Percentiles rank a stretch among this genome's conserved stretches.
phyloP scores from a whole-genome alignment of 2,888 invertebrate species.

The Meliscaeva auricollis region DNA sequence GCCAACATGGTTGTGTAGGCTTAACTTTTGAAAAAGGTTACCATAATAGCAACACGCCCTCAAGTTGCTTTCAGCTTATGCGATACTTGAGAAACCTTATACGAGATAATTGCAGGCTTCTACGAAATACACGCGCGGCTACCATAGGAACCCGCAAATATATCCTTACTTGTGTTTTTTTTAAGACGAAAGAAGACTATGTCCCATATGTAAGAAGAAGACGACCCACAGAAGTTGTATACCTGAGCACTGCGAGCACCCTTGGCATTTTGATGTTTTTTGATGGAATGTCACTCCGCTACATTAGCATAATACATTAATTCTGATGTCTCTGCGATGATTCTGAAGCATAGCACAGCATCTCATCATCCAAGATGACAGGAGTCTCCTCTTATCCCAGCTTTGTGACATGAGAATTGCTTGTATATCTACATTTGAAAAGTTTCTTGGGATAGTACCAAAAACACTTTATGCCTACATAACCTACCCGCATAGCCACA shows the following conservation, averaged over 20 bases:
- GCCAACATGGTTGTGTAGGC: constrained; percentile 43
- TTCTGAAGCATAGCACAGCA: constrained; percentile 8
- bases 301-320: constrained; percentile 67
- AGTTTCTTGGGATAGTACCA: constrained; percentile 18
- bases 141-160: background rate
- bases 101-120: constrained; percentile 62
- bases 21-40: constrained; percentile 28
- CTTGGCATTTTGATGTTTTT: constrained; percentile 57
- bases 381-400: constrained; percentile 24
- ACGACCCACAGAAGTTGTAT: background rate
- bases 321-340: constrained; percentile 13
- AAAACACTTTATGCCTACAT: background rate
- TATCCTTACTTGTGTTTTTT: background rate
- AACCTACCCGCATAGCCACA: no score
- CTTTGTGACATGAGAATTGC: constrained; percentile 25
- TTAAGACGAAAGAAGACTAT: background rate
- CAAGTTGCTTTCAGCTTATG: constrained; percentile 44
- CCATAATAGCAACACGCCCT: constrained; percentile 23
- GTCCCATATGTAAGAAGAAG: no score
- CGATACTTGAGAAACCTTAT: constrained; percentile 42
- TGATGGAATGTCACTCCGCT: constrained; percentile 59
- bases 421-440: background rate
- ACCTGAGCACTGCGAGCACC: constrained; percentile 24
- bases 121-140: constrained; percentile 17
- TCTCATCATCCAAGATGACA: constrained; percentile 36